Base-by-base conservation (phyloP, 2,113 vertebrate genomes). In the Bufo bufo region DNA sequence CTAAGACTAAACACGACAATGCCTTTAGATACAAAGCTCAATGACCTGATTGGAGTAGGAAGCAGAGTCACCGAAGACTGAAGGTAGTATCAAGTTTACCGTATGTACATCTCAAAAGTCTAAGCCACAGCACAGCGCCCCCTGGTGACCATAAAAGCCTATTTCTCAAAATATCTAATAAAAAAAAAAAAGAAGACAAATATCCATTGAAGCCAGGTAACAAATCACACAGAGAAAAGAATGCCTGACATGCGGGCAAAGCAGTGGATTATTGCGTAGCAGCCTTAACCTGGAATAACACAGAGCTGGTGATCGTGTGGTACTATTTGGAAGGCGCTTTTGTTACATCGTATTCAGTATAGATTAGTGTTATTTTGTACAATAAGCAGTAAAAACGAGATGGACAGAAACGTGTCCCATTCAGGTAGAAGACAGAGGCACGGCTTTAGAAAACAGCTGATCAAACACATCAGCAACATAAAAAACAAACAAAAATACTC, bases 241-340 rank as follows among this genome's bases (percentile, higher is more conserved):
- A 89, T 88, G 58, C 90, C 83, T 90, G 89, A 78, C 90, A 89
- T 88, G 91, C 91, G 90, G 91, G 92, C 94, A 92, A 91, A 87
- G 91, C 93, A 93, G 90, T 89, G 91, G 91, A 91, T 90, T 90
- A 92, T 93, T 93, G 90, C 1, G 0, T 94, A 94, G 92, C 93
- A 93, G 92, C 93, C 91, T 90, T 85, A 52, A 90, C 94, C 91
- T 90, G 90, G 91, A 94, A 92, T 45, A 78, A 87, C 23, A 92
- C 93, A 95, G 95, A 94, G 96, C 97, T 97, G 96, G 96, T 97
- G 95, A 95, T 91, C 89, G 82, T 82, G 91, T 89, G 90, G 92
- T 92, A 94, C 93, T 93, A 94, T 94, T 92, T 90, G 92, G 91
- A 96, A 96, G 95, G 95, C 92, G 95, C 95, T 97, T 96, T 93